Base-by-base conservation (phyloP, 2,113 vertebrate genomes). In the Tamias sibiricus region DNA sequence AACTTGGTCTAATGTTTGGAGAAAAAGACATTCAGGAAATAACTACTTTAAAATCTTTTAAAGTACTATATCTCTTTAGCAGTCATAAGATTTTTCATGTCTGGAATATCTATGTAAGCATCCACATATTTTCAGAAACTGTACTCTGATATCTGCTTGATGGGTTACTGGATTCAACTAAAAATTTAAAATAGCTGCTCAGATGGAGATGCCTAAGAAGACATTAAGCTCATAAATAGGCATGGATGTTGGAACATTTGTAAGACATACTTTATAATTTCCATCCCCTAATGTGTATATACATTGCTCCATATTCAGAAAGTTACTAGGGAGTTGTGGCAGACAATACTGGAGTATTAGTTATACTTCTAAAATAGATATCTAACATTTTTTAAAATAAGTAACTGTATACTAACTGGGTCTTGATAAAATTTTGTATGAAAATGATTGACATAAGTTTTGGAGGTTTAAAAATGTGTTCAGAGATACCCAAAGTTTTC, bases 1-100 rank as follows among this genome's bases (percentile, higher is more conserved):
- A 98, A 99, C 98, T 99, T 99, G 72, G 99, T 99, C 99, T 99
- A 99, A 99, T 99, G 99, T 99, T 99, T 99, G 99, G 98, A 98
- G 98, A 98, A 98, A 96, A 94, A 98, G 91, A 95, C 94, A 98
- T 95, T 93, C 94, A 98, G 96, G 98, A 98, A 64, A 69, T 97
- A 96, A 96, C 75, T 79, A 88, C 97, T 95, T 87, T 81, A 95
- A 98, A 88, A 98, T 88, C 52, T 95, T 92, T 95, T 96, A 81
- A 95, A 97, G 93, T 95, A 96, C 74, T 94, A 93, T 88, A 89
- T 97, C 98, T 95, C 94, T 95, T 91, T 93, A 98, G 77, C 91
- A 95, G 71, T 13, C 94, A 92, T 91, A 97, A 91, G 35, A 95
- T 95, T 97, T 96, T 97, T 97, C 52, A 57, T 94, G 77, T 81